These are phyloP conservation scores for Tridacna crocea DNA, from an alignment of 2,888 invertebrate species.

Conservation along the genomic window DNA sequence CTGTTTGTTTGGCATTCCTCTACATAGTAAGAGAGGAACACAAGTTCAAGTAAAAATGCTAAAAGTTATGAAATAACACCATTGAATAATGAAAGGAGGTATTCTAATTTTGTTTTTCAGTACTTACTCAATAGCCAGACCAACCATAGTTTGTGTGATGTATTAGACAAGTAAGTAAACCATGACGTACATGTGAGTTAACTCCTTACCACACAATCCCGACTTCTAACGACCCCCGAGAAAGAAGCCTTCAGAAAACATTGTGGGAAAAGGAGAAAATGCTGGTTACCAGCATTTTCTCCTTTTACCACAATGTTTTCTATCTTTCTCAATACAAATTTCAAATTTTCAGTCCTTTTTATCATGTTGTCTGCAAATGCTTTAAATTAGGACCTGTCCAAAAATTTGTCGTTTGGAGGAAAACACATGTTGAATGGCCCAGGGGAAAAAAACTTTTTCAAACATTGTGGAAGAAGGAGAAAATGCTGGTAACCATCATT, in stretches of 20 bases:
- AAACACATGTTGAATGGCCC: too few relatives aligned
- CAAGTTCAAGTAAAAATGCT: neutral
- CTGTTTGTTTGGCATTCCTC: too few relatives aligned
- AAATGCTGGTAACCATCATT: too few relatives aligned
- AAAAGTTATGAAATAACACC: neutral
- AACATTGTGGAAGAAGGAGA: too few relatives aligned
- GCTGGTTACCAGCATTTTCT: neutral
- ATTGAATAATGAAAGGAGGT: neutral
- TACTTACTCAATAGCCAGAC: slow-evolving; percentile 43
- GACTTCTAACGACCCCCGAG: too few relatives aligned
- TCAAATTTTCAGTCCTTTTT: too few relatives aligned
- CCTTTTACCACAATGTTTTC: too few relatives aligned
- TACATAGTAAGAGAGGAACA: neutral
- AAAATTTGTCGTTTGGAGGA: too few relatives aligned
- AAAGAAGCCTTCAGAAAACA: neutral
- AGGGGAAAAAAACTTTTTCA: too few relatives aligned
- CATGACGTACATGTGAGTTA: neutral
- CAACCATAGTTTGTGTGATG: slow-evolving; percentile 53
- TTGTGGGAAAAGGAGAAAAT: neutral
- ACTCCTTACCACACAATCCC: neutral
- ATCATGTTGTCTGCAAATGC: too few relatives aligned
- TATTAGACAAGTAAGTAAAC: slow-evolving; percentile 59
- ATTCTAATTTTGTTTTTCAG: slow-evolving; percentile 16
- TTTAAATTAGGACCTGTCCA: too few relatives aligned
- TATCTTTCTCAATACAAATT: too few relatives aligned